Conservation (phyloP, 1,140 invertebrate genomes). For the Trichonephila clavata region DNA sequence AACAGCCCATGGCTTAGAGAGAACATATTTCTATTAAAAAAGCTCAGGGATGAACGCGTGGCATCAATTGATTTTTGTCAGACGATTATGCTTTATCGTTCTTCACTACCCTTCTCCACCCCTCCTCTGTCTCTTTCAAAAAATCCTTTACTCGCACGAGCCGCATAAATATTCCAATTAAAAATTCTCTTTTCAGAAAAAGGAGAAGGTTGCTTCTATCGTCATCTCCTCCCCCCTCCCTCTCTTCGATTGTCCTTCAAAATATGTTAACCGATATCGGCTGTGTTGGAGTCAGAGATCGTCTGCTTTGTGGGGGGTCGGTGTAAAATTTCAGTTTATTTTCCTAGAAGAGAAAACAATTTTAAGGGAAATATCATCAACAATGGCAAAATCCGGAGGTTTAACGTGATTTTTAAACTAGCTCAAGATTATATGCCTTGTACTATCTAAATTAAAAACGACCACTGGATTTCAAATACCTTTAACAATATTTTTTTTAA, state of each 20-base stretch:
- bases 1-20: constrained; percentile 50
- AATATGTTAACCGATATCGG: constrained; percentile 75
- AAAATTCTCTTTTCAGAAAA: constrained; percentile 61
- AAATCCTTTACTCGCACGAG: constrained; percentile 64
- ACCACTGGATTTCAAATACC: no score
- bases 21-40: constrained; percentile 75
- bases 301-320: neutral
- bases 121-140: constrained; percentile 50
- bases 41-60: constrained; percentile 36
- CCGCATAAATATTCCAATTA: constrained; percentile 75
- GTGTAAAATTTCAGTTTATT: constrained; percentile 19
- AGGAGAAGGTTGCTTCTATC: constrained; percentile 32
- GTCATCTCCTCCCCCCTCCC: neutral
- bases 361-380: no score
- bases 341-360: neutral
- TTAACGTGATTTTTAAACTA: no score
- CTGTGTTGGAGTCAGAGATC: constrained; percentile 52
- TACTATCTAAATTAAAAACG: no score
- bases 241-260: constrained; percentile 43
- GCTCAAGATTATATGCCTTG: no score
- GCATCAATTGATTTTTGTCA: constrained; percentile 72
- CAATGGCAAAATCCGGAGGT: no score
- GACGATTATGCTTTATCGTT: constrained; percentile 74
- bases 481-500: no score
- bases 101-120: constrained; percentile 51